Conservation (phyloP, 2,113 vertebrate species). For the Stomatorhinus ivindoensis region DNA sequence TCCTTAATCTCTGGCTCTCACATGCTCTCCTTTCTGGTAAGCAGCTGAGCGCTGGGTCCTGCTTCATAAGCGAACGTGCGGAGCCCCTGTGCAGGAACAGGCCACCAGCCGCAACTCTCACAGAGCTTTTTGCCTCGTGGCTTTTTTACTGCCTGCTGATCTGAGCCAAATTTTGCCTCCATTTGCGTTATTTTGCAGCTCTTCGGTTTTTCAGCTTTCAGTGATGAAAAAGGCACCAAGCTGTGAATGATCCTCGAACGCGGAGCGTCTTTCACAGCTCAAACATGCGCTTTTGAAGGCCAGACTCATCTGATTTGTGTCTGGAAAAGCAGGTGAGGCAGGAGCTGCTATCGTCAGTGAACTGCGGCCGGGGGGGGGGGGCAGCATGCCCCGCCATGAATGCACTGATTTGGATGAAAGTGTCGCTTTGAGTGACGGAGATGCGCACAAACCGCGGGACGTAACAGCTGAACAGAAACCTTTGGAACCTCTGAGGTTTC, state of each 20-base stretch:
- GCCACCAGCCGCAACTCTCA: too few species aligned
- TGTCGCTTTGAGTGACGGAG: background rate
- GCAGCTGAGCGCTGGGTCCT: background rate
- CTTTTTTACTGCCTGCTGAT: background rate
- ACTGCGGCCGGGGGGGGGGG: background rate
- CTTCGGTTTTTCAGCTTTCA: background rate
- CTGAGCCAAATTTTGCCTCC: background rate
- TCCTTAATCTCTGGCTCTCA: background rate
- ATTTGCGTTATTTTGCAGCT: background rate
- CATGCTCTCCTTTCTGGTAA: background rate
- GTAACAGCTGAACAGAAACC: background rate
- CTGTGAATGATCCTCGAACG: background rate
- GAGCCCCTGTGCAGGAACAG: background rate
- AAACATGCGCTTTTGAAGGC: background rate
- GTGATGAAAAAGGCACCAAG: background rate
- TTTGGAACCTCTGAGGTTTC: background rate
- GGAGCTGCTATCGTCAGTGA: background rate
- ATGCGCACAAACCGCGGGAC: background rate
- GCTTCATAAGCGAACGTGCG: background rate
- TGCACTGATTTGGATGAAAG: background rate
- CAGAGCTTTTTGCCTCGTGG: background rate
- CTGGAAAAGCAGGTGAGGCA: background rate
- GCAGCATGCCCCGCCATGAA: background rate
- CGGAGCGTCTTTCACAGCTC: background rate
- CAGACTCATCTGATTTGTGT: background rate